phyloP scores from a whole-genome alignment of 2,113 vertebrate species.

The Phasianus colchicus region DNA sequence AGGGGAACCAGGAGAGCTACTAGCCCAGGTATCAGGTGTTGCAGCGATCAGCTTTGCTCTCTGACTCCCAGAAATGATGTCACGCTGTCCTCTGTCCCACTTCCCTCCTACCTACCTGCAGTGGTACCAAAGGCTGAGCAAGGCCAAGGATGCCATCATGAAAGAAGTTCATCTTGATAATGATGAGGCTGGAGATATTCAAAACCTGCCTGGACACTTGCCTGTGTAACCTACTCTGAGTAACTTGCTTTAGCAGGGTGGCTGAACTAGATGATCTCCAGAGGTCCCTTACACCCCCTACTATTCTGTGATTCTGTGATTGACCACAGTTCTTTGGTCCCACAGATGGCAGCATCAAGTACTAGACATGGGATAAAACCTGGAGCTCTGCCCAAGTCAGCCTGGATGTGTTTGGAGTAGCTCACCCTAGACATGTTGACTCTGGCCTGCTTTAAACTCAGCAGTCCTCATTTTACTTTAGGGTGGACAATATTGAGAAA shows the following conservation, averaged over 20 bases:
- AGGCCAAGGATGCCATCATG: not conserved
- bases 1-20: not conserved
- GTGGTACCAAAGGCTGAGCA: not conserved
- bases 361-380: not conserved
- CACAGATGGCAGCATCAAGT: not conserved
- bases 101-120: not conserved
- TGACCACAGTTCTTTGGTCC: not conserved
- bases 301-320: not conserved
- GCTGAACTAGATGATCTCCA: not conserved
- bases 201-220: not conserved
- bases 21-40: not conserved
- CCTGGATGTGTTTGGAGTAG: not conserved
- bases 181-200: not conserved
- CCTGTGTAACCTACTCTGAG: not conserved
- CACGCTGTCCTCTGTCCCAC: constrained; percentile 2
- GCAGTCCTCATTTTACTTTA: not conserved
- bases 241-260: not conserved
- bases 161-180: not conserved
- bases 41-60: not conserved
- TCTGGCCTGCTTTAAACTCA: not conserved
- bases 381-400: not conserved
- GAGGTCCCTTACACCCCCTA: not conserved
- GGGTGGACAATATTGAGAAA: not conserved
- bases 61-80: constrained; percentile 28
- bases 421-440: not conserved